Evolutionary conservation across 2,797 vertebrate genomes (phyloP).

Genomic region (Betta splendens): DNA sequence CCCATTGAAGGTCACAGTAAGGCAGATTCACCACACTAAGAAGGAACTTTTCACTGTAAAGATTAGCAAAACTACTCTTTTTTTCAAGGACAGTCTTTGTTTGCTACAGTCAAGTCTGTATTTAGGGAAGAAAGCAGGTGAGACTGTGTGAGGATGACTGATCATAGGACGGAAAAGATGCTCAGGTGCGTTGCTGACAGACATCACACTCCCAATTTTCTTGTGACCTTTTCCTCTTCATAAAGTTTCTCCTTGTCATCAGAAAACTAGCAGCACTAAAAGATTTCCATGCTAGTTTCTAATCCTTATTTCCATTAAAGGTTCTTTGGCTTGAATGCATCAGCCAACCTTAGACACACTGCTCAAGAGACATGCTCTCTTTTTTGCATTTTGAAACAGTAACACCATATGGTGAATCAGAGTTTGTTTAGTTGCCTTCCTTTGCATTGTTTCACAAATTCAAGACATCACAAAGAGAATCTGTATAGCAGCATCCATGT

Average conservation of each 20-base stretch:
- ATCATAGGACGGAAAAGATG: constrained; percentile 42
- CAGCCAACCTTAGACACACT: constrained; percentile 35
- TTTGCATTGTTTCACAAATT: constrained; percentile 37
- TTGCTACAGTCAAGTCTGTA: constrained; percentile 39
- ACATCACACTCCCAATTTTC: constrained; percentile 51
- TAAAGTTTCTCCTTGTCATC: constrained; percentile 58
- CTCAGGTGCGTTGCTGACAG: constrained; percentile 52
- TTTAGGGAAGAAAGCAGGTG: constrained; percentile 32
- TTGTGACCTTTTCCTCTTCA: constrained; percentile 65
- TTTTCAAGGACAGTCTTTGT: constrained; percentile 33
- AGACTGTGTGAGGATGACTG: constrained; percentile 45
- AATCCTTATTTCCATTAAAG: constrained; percentile 26
- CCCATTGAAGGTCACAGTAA: constrained; percentile 84
- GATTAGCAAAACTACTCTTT: constrained; percentile 63
- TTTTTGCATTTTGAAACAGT: constrained; percentile 72
- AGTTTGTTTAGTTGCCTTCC: constrained; percentile 62
- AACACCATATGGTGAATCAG: constrained; percentile 65
- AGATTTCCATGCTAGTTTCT: constrained; percentile 30
- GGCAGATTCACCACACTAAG: constrained; percentile 84
- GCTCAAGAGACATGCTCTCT: constrained; percentile 36
- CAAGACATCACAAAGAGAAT: constrained; percentile 36
- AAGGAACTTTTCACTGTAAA: constrained; percentile 65
- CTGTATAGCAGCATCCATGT: constrained; percentile 42
- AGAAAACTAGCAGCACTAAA: constrained; percentile 59
- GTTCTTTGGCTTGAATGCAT: constrained; percentile 39